Evolutionary conservation across 2,113 vertebrate genomes (phyloP), one percentile per base, ranked within the genome.

Genomic region (Notiomystis cincta): DNA sequence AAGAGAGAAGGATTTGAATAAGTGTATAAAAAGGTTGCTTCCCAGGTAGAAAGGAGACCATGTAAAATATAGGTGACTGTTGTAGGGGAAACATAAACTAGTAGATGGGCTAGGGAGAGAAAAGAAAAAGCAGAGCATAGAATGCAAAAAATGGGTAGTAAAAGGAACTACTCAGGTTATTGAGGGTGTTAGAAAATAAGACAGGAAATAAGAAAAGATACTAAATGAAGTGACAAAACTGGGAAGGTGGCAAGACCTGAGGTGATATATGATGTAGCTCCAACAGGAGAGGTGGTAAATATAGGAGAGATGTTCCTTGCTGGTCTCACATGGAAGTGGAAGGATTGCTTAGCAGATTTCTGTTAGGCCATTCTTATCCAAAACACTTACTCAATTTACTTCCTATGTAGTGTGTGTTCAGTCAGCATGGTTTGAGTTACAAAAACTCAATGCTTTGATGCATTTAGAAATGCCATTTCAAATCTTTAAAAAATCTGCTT

Each of bases 401-500:
- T 60, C 30, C 17, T 51, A 3, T 19, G 20, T 40, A 42, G 31
- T 11, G 22, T 67, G 15, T 69, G 18, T 85, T 85, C 42, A 88
- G 24, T 86, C 58, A 90, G 24, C 2, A 6, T 48, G 31, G 3
- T 67, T 90, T 86, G 72, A 94, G 27, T 62, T 71, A 58, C 10
- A 90, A 60, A 66, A 88, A n/a, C 19, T 80, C 19, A 64, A 89
- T 8, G 16, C 35, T 44, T 86, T 62, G 33, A 20, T 88, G 51
- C 54, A 23, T 95, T 92, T 93, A 93, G 54, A 97, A 94, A 77
- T 84, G 11, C 13, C 23, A 22, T 94, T 95, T 64, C 76, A 81
- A 67, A 40, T 86, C 42, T 95, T 93, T 5, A 15, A 66, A 94
- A 70, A 61, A 33, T 60, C 28, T 72, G 7, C 58, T 66, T 94